Conservation (phyloP, 2,113 vertebrate species). For the Eupsittula cactorum region DNA sequence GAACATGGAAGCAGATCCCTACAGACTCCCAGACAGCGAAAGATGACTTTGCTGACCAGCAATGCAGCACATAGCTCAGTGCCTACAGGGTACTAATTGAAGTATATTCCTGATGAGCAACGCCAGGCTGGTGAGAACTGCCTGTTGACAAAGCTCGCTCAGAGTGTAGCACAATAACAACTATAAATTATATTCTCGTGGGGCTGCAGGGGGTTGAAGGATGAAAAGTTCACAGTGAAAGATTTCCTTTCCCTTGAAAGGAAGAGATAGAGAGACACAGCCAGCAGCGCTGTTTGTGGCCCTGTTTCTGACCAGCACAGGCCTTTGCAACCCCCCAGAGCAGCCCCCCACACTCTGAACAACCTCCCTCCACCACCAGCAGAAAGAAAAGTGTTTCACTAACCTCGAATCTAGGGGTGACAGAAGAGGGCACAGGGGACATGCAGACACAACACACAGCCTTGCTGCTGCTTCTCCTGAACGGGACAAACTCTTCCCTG, state of each 20-base stretch:
- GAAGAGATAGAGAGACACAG: not conserved
- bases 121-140: not conserved
- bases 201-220: not conserved
- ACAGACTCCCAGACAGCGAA: rapidly evolving
- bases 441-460: not conserved
- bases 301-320: not conserved
- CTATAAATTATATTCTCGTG: not conserved
- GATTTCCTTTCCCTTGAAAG: not conserved
- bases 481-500: not conserved
- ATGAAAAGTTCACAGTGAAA: not conserved
- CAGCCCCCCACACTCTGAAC: not conserved
- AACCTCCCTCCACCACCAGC: not conserved
- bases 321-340: not conserved
- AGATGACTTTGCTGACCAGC: not conserved
- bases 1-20: not conserved
- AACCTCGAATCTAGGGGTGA: not conserved
- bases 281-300: not conserved
- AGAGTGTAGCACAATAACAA: not conserved
- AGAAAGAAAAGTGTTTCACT: not conserved
- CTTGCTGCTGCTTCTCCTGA: not conserved
- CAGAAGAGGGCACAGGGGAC: not conserved
- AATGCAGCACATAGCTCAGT: rapidly evolving
- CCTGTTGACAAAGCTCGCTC: not conserved
- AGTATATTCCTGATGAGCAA: not conserved
- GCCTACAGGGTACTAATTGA: not conserved